phyloP scores from a whole-genome alignment of 2,113 vertebrate genomes.

The Athene cunicularia region DNA sequence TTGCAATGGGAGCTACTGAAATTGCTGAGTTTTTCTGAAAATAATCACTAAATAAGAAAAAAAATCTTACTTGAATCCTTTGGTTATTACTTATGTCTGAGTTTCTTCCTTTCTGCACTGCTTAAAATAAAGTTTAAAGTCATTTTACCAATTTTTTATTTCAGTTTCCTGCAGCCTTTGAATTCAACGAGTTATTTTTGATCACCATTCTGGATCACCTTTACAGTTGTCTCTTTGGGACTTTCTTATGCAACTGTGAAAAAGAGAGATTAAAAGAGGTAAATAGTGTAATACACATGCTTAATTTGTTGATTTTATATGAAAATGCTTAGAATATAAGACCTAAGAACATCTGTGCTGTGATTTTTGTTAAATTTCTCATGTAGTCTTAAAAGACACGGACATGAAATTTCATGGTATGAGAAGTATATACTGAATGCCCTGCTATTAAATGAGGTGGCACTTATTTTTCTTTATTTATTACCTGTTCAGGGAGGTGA shows the following conservation, averaged over 20 bases:
- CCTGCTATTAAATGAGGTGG: background rate
- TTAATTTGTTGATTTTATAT: background rate
- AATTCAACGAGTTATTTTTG: conserved; percentile 95
- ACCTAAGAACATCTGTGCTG: background rate
- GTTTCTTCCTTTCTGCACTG: background rate
- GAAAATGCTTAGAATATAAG: background rate
- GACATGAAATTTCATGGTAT: background rate
- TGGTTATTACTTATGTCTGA: background rate
- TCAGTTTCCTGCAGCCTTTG: conserved; percentile 95
- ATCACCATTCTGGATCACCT: conserved; percentile 95
- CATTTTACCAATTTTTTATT: background rate
- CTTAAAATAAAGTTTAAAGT: background rate
- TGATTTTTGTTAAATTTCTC: background rate
- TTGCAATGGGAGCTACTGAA: background rate
- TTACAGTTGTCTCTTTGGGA: conserved; percentile 96
- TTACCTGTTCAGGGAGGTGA: background rate
- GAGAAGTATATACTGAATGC: background rate
- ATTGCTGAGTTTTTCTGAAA: background rate
- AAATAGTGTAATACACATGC: background rate
- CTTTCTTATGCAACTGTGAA: conserved; percentile 94
- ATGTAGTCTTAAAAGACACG: background rate
- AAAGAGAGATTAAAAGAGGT: conserved; percentile 87
- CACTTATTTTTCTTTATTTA: background rate
- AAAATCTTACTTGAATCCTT: background rate
- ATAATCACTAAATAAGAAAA: background rate